Evolutionary conservation across 2,888 invertebrate genomes (phyloP), one percentile per base, ranked within the genome.

Genomic region (Cyaniris semiargus): DNA sequence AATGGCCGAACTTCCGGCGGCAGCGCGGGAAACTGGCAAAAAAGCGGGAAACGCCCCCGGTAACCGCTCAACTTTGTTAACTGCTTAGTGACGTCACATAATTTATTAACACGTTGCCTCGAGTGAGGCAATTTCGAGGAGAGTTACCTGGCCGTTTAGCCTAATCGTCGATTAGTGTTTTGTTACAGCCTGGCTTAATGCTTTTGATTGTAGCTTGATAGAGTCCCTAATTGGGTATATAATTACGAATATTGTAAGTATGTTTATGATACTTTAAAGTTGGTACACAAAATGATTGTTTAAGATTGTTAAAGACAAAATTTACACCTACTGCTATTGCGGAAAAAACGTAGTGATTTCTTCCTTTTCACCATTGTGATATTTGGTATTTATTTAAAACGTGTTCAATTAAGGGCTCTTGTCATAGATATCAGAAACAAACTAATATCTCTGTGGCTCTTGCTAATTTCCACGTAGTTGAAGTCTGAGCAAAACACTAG

Each of bases 1-100:
- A 94, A 94, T 94, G 94, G 92, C 87, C 89, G 90, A 94, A 94
- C 93, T 94, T 94, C 95, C 92, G 94, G 94, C 94, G 92, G 87
- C 88, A 91, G 91, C 92, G 92, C 85, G 90, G 92, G 90, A 93
- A 93, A 93, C 90, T 92, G 86, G 88, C 90, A 92, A 92, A 92
- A 92, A 91, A 88, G 89, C 92, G 86, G 92, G 91, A 92, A 92
- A 90, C 92, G 94, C 93, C 93, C 88, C 88, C 85, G 89, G 89
- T 88, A 85, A 83, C 86, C 86, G 86, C 88, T 87, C 86, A 90
- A 91, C 90, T 92, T 90, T 88, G 89, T 88, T 89, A 90, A 90
- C 88, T 87, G 86, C 89, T 87, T 85, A 84, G 91, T 92, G 90
- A 93, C 92, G 90, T 92, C 92, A 93, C 90, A 91, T 93, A 94